Evolutionary conservation across 2,113 vertebrate genomes (phyloP).

Genomic region (Psettodes erumei): DNA sequence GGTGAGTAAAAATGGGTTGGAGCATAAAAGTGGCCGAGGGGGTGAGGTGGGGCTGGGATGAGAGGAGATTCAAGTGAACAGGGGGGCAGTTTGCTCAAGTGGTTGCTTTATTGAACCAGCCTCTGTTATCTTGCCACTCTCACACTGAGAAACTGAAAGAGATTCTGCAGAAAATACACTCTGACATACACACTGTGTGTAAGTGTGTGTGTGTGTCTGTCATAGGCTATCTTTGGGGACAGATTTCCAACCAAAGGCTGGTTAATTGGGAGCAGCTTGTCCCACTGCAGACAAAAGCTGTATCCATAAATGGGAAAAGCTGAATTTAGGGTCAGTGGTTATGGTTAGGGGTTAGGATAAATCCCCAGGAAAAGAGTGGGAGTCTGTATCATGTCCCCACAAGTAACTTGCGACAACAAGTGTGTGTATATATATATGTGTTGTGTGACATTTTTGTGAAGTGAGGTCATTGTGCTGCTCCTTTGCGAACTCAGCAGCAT

Average conservation of each 20-base stretch:
- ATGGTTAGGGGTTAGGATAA: no score
- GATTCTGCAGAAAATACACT: not conserved
- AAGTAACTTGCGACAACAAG: no score
- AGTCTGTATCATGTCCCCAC: no score
- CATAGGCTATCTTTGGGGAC: no score
- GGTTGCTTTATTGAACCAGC: slow-evolving; percentile 35
- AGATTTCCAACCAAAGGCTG: no score
- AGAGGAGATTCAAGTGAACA: slow-evolving; percentile 14
- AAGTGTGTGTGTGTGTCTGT: no score
- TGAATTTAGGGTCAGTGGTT: no score
- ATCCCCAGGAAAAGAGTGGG: no score
- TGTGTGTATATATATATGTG: not conserved
- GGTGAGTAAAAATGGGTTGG: not conserved
- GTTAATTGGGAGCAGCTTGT: no score
- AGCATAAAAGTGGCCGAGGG: not conserved
- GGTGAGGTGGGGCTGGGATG: no score
- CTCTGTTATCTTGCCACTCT: slow-evolving; percentile 24
- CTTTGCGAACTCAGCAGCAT: not conserved
- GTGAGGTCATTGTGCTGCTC: slow-evolving; percentile 30
- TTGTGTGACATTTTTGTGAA: slow-evolving; percentile 36
- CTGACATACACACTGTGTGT: not conserved
- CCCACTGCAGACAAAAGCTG: no score
- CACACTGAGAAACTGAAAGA: slow-evolving; percentile 11
- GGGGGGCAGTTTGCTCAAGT: slow-evolving; percentile 44
- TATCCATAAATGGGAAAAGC: no score